phyloP scores from a whole-genome alignment of 2,888 invertebrate species.

The Homarus gammarus region DNA sequence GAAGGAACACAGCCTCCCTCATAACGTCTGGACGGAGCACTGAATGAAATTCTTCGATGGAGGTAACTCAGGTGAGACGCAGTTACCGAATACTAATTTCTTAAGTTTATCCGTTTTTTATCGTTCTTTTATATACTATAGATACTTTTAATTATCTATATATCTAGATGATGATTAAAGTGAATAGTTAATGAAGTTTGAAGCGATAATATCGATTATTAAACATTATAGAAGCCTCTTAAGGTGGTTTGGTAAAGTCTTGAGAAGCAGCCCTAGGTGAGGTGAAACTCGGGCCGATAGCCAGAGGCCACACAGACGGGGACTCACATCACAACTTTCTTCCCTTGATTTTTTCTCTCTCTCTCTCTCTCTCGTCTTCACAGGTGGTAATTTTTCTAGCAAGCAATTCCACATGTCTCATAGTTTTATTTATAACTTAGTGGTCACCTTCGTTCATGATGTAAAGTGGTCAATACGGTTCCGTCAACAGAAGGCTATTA shows the following conservation, averaged over 20 bases:
- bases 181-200: neutral
- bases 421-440: neutral
- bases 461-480: too few relatives aligned
- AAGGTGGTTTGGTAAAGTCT: neutral
- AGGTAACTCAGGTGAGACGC: slow-evolving; percentile 40
- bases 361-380: neutral
- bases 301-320: neutral
- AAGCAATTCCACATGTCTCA: neutral
- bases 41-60: slow-evolving; percentile 39
- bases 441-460: too few relatives aligned
- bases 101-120: too few relatives aligned
- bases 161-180: neutral
- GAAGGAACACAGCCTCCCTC: slow-evolving; percentile 5
- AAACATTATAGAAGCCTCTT: too few relatives aligned
- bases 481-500: too few relatives aligned
- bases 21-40: slow-evolving; percentile 11
- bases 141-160: neutral
- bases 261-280: neutral
- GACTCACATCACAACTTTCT: neutral
- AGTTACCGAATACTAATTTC: slow-evolving; percentile 13
- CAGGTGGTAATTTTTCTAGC: neutral
- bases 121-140: neutral
- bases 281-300: neutral
- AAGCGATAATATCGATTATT: too few relatives aligned
- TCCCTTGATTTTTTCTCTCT: neutral